Evolutionary conservation across 2,888 invertebrate species (phyloP), one percentile per base, ranked within the genome.

Genomic region (Balanococcus diminutus): DNA sequence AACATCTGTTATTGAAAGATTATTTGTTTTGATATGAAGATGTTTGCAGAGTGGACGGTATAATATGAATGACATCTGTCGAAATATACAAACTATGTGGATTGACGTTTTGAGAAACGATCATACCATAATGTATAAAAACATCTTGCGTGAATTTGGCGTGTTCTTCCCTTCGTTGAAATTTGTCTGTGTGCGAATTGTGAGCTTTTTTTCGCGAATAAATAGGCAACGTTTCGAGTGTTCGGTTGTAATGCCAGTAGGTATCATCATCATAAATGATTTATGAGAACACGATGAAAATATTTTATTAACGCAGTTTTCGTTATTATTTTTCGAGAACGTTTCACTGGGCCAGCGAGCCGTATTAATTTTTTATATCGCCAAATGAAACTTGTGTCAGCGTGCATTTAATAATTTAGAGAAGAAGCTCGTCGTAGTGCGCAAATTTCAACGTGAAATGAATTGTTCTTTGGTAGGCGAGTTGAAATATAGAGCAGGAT

Each of bases 361-460:
- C 61, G 25, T 25, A 67, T 67, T 28, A 67, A 67, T 67, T 67
- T 67, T 67, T 67, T 67, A 67, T 67, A 28, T 67, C 11, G 9
- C 9, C 61, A 67, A 67, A 67, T 67, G 61, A 67, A 67, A 67
- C 61, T 67, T 25, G 25, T 67, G 61, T 67, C 61, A 67, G 61
- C 28, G 61, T 67, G n/a, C 61, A 28, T 67, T 67, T 67, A 67
- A 28, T 67, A 67, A n/a, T 67, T 67, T 67, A 67, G 11, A 67
- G 28, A 25, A 11, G 28, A 28, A n/a, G n/a, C n/a, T n/a, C n/a
- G n/a, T n/a, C n/a, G n/a, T n/a, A n/a, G n/a, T n/a, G n/a, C 61
- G 25, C 61, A 28, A 67, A 67, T 67, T 22, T 11, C 51, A 51
- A 67, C 61, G 25, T 22, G 61, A 22, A 28, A 67, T 67, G 61